Percentiles rank a stretch among this genome's conserved stretches.
These are phyloP conservation scores for Troglohyphantes excavatus DNA, from an alignment of 2,888 invertebrate species.

Conservation along the genomic window DNA sequence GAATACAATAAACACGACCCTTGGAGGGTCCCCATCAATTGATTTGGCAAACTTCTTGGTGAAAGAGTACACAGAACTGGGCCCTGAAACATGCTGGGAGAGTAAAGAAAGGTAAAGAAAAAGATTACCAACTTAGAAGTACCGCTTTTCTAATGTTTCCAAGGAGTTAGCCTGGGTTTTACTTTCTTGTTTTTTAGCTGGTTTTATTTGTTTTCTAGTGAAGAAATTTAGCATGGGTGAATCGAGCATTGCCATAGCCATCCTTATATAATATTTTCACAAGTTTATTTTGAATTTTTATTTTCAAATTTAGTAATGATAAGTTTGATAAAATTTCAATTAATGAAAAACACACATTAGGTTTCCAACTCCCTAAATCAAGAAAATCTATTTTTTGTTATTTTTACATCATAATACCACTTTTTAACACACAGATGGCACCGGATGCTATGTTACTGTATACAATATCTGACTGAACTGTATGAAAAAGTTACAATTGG, in stretches of 20 bases:
- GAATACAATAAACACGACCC: conserved; percentile 65
- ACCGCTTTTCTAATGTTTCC: conserved; percentile 43
- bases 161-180: conserved; percentile 39
- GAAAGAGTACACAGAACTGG: conserved; percentile 44
- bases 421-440: too few species aligned
- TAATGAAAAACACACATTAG: too few species aligned
- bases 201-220: conserved; percentile 59
- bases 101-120: conserved; percentile 48
- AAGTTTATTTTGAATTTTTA: too few species aligned
- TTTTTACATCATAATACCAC: too few species aligned
- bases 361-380: too few species aligned
- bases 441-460: too few species aligned
- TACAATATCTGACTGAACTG: too few species aligned
- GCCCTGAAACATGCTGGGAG: not conserved
- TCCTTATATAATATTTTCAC: too few species aligned
- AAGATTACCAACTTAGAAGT: not conserved
- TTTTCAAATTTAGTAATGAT: too few species aligned
- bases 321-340: too few species aligned
- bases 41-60: conserved; percentile 68
- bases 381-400: too few species aligned
- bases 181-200: conserved; percentile 37
- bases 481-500: too few species aligned
- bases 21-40: conserved; percentile 52
- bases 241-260: not conserved
- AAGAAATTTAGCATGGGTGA: not conserved